Conservation (phyloP, 2,797 vertebrate species). For the Hippocampus kuda region DNA sequence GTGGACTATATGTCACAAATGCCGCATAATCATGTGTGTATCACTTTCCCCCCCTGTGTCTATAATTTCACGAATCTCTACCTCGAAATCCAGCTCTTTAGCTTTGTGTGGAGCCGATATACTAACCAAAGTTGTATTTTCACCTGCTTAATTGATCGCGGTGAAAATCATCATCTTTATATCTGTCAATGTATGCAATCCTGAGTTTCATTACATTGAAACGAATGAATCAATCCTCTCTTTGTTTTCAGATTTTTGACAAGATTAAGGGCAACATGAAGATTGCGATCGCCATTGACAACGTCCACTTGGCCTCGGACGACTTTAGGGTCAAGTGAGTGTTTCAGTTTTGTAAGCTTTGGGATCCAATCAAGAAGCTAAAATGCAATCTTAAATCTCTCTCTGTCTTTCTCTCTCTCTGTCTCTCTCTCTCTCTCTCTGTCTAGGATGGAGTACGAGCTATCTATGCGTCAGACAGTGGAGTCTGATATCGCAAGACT, state of each 20-base stretch:
- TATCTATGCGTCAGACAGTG: conserved; percentile 66
- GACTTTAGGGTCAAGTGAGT: conserved; percentile 78
- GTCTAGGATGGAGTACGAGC: conserved; percentile 70
- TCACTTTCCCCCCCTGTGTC: not conserved
- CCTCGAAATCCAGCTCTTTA: not conserved
- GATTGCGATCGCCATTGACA: conserved; percentile 67
- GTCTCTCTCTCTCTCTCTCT: not conserved
- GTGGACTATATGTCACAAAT: not conserved
- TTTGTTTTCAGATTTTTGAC: conserved; percentile 61
- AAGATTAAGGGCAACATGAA: conserved; percentile 61
- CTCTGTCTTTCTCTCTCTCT: not conserved
- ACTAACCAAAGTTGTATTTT: not conserved
- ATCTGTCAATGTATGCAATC: not conserved
- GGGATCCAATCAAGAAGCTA: not conserved
- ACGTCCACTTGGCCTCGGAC: conserved; percentile 69
- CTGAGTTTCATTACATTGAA: not conserved
- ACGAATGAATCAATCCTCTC: not conserved
- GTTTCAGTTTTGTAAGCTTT: not conserved
- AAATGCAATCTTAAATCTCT: not conserved
- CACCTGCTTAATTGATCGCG: not conserved
- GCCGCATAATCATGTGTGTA: not conserved
- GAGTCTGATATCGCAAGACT: conserved; percentile 65
- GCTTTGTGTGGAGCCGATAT: not conserved
- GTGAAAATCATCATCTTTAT: not conserved
- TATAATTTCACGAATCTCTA: not conserved